Conservation (phyloP, 2,113 vertebrate species). For the Podarcis muralis region DNA sequence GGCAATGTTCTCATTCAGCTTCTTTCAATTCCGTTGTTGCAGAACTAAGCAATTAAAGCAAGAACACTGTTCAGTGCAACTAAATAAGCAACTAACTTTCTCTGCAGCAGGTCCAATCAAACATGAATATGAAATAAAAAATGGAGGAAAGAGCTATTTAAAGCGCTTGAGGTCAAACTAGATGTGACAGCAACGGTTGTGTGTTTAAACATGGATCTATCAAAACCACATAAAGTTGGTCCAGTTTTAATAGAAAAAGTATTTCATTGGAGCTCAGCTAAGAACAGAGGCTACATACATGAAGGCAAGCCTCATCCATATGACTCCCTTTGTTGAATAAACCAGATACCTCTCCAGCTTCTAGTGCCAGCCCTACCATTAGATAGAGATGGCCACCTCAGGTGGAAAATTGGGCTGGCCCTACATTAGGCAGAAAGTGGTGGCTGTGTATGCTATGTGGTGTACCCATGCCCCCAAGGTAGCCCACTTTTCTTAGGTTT, state of each 20-base stretch:
- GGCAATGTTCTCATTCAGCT: background rate
- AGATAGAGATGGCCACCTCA: no score
- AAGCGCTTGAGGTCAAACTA: background rate
- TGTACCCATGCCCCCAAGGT: no score
- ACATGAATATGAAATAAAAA: background rate
- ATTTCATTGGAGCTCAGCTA: no score
- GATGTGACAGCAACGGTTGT: background rate
- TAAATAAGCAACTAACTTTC: background rate
- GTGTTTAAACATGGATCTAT: background rate
- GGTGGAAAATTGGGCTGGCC: no score
- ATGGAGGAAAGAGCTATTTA: background rate
- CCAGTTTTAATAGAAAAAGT: background rate
- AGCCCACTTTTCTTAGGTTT: no score
- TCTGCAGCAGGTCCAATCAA: background rate
- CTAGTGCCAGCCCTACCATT: background rate
- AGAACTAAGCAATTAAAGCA: slow-evolving; percentile 24
- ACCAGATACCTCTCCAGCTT: background rate
- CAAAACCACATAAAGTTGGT: background rate
- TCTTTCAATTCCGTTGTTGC: background rate
- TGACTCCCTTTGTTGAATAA: background rate
- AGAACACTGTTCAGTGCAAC: background rate
- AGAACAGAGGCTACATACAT: background rate
- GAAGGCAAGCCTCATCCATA: background rate
- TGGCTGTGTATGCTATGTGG: no score
- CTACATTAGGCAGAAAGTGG: no score